Evolutionary conservation across 2,113 vertebrate species (phyloP), one percentile per base, ranked within the genome.

Genomic region (Atherinomorus stipes): DNA sequence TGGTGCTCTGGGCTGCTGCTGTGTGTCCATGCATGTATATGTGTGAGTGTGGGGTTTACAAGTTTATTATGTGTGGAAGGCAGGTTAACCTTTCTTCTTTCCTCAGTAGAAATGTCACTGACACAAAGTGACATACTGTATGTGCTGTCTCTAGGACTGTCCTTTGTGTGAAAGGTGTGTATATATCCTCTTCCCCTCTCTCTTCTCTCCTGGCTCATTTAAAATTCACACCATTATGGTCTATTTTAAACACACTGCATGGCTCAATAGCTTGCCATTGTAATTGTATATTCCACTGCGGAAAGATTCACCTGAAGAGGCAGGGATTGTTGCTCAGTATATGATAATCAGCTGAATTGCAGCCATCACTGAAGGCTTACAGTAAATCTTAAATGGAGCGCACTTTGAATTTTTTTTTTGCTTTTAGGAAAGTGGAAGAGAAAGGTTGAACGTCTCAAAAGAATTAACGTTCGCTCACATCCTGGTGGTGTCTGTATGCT

Each of bases 71-170:
- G 19, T 42, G 26, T 45, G 66, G 4, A 42, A 74, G 23, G 54
- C 56, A 45, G 51, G 58, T 60, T 69, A 78, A 85, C 81, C 74
- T 89, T 76, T 86, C 51, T 22, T 51, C 54, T 85, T 68, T 76
- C 58, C 31, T 58, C 56, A 61, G 72, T 76, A 77, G 67, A 85
- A 84, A 86, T 82, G 70, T 79, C 81, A 77, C 79, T 53, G 72
- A 75, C 23, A 31, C 75, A 78, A 80, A 77, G 74, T 64, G 65
- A 82, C 72, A 66, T 44, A 45, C 59, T 49, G 22, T 64, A 42
- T 77, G 58, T 68, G 23, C n/a, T 31, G 62, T 68, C 22, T 42
- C 50, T 44, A 38, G 6, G 26, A 25, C 56, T 74, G 11, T 71
- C 25, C 51, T 71, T 31, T 83, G 60, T 68, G 62, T 47, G 18